Conservation (phyloP, 2,888 invertebrate species). For the Scaptomyza cyrtandrae region DNA sequence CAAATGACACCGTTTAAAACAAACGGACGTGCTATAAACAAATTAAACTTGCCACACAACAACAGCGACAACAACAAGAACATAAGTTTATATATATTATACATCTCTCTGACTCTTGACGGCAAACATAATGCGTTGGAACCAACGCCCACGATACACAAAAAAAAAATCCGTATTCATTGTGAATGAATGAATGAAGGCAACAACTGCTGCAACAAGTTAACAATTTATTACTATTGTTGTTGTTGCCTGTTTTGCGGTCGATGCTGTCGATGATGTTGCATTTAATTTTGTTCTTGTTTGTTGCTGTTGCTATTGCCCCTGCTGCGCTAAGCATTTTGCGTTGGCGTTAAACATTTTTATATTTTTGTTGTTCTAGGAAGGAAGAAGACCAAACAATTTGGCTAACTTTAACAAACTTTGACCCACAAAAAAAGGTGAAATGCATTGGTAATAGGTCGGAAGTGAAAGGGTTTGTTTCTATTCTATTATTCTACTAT, state of each 20-base stretch:
- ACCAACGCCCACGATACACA: constrained; percentile 61
- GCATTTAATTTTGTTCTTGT: constrained; percentile 61
- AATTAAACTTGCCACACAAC: constrained; percentile 65
- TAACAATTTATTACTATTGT: constrained; percentile 60
- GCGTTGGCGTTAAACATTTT: constrained; percentile 52
- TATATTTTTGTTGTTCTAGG: background rate
- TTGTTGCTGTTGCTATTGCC: constrained; percentile 29
- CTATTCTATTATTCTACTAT: background rate
- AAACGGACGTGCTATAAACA: constrained; percentile 68
- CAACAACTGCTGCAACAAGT: constrained; percentile 73
- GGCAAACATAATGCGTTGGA: constrained; percentile 62
- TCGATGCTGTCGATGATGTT: constrained; percentile 62
- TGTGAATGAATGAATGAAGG: constrained; percentile 63
- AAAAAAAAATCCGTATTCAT: constrained; percentile 27
- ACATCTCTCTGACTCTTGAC: constrained; percentile 11
- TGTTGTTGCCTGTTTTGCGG: constrained; percentile 49
- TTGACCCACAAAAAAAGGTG: constrained; percentile 59
- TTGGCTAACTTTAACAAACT: constrained; percentile 54
- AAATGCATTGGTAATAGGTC: constrained; percentile 56
- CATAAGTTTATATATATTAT: constrained; percentile 35
- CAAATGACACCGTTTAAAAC: constrained; percentile 69
- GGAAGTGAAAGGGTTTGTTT: constrained; percentile 68
- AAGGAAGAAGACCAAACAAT: constrained; percentile 25
- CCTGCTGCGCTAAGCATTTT: constrained; percentile 46
- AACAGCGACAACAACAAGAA: constrained; percentile 18